Conservation (phyloP, 2,797 vertebrate genomes). For the Esox masquinongy region DNA sequence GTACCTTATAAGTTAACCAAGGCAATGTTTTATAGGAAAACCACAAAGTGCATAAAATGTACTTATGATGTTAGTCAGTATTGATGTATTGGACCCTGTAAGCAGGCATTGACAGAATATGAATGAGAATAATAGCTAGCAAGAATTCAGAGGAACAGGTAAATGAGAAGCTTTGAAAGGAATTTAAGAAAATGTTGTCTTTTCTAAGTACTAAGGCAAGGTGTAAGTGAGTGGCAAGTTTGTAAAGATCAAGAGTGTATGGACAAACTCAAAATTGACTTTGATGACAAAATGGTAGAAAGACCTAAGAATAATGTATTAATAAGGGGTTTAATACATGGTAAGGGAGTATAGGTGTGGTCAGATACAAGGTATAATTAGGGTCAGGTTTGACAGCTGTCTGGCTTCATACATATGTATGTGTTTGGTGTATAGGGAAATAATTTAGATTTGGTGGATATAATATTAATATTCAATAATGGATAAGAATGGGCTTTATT, state of each 20-base stretch:
- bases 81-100: constrained; percentile 7
- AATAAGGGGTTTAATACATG: not conserved
- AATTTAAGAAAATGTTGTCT: constrained; percentile 20
- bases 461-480: not conserved
- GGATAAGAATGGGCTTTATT: constrained; percentile 17
- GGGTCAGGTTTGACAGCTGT: not conserved
- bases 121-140: not conserved
- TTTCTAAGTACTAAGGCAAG: not conserved
- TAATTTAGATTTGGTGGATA: not conserved
- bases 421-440: constrained; percentile 16
- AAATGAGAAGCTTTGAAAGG: constrained; percentile 28
- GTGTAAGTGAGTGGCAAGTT: not conserved
- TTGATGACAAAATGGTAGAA: not conserved
- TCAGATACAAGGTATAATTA: not conserved
- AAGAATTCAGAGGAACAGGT: constrained; percentile 15
- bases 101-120: constrained; percentile 26
- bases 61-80: constrained; percentile 1
- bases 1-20: constrained; percentile 15
- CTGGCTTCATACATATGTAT: constrained; percentile 4
- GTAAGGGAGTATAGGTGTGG: not conserved
- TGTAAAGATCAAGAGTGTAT: not conserved
- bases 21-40: constrained; percentile 21
- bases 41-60: not conserved
- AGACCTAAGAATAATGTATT: not conserved
- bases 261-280: not conserved